These are phyloP conservation scores for Colletes collaris DNA, from an alignment of 2,888 invertebrate genomes.

Conservation along the genomic window DNA sequence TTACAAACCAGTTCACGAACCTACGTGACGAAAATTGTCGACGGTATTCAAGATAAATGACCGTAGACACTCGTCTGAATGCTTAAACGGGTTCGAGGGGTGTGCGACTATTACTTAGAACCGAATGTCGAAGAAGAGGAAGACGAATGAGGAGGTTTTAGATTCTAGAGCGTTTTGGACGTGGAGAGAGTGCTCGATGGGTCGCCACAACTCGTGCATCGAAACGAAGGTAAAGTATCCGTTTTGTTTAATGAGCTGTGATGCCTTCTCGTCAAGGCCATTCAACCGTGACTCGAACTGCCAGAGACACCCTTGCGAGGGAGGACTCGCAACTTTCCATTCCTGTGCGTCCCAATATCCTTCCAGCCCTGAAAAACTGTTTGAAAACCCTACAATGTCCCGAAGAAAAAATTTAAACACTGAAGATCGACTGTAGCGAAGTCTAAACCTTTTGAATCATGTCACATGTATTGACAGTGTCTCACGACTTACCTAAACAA, in stretches of 20 bases:
- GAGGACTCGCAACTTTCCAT: constrained; percentile 43
- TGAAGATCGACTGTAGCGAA: constrained; percentile 9
- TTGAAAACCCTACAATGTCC: constrained; percentile 4
- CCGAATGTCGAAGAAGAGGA: constrained; percentile 20
- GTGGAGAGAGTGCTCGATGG: constrained; percentile 54
- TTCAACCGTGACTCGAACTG: constrained; percentile 60
- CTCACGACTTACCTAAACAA: too few relatives aligned
- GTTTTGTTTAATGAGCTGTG: constrained; percentile 71
- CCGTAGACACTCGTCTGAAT: neutral
- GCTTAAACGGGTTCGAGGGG: constrained; percentile 20
- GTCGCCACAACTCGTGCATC: constrained; percentile 49
- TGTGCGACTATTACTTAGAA: constrained; percentile 30
- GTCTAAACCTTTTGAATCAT: neutral
- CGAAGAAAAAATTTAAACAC: neutral
- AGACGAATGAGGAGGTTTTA: constrained; percentile 7
- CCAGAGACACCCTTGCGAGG: constrained; percentile 46
- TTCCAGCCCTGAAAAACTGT: neutral
- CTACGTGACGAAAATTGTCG: neutral
- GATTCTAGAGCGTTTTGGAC: constrained; percentile 28
- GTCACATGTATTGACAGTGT: neutral
- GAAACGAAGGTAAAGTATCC: constrained; percentile 53
- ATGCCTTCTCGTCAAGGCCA: constrained; percentile 59
- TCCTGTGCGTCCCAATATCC: constrained; percentile 30
- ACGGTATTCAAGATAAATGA: neutral
- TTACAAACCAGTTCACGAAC: neutral